Evolutionary conservation across 2,113 vertebrate species (phyloP).

Genomic region (Galbula dea): DNA sequence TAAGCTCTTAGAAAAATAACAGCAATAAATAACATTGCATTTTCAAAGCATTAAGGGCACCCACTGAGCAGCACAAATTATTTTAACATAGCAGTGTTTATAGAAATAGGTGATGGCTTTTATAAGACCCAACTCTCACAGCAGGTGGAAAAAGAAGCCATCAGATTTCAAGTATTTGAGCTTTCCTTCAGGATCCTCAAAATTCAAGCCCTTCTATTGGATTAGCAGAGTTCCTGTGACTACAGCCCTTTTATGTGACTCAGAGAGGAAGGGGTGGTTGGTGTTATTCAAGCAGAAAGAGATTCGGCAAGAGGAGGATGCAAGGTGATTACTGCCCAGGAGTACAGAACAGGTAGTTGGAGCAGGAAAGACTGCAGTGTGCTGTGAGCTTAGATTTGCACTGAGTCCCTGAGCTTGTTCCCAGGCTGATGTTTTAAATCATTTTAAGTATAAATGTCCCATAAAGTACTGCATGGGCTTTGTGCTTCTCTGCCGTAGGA

Average conservation of each 20-base stretch:
- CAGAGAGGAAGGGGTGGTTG: not conserved
- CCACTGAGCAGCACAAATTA: not conserved
- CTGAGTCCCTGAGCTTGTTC: not conserved
- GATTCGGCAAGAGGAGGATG: not conserved
- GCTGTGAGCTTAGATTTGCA: not conserved
- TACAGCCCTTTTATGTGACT: not conserved
- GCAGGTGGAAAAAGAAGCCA: not conserved
- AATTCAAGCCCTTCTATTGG: not conserved
- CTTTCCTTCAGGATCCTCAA: not conserved
- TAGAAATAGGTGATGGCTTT: not conserved
- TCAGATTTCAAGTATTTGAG: not conserved
- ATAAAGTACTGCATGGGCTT: not conserved
- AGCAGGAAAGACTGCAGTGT: not conserved
- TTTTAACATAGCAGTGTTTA: not conserved
- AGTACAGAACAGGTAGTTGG: not conserved
- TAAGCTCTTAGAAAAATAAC: not conserved
- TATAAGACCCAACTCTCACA: not conserved
- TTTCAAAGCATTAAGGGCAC: not conserved
- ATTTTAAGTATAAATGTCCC: not conserved
- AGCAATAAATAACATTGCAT: not conserved
- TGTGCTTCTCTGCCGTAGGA: not conserved
- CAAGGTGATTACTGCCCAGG: not conserved
- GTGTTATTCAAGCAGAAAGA: not conserved
- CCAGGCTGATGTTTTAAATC: not conserved
- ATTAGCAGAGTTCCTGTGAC: not conserved